These are phyloP conservation scores for Cerastis leucographa DNA, from an alignment of 2,888 invertebrate genomes.

Conservation along the genomic window DNA sequence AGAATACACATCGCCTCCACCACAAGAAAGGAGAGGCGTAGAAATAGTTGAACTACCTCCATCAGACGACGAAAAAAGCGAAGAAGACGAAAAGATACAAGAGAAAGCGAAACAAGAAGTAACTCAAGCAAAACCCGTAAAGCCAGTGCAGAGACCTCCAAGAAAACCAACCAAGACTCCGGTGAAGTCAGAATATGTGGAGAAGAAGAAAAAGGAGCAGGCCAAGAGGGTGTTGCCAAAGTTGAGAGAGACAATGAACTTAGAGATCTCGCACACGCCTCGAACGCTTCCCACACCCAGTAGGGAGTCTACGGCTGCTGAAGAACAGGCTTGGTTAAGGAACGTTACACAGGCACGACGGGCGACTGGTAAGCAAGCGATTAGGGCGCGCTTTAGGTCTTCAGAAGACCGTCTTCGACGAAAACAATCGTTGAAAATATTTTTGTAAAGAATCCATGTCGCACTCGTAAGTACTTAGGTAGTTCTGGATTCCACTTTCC, in stretches of 20 bases:
- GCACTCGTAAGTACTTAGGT: background rate
- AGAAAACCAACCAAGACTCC: constrained; percentile 68
- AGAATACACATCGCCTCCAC: constrained; percentile 6
- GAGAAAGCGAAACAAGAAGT: constrained; percentile 39
- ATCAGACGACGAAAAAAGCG: constrained; percentile 68
- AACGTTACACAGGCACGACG: constrained; percentile 94
- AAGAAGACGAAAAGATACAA: constrained; percentile 31
- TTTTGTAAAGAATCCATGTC: background rate
- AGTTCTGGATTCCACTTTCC: background rate
- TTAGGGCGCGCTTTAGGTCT: background rate
- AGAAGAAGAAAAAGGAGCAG: constrained; percentile 80
- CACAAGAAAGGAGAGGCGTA: constrained; percentile 65
- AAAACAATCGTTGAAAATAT: background rate
- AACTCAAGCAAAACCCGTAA: constrained; percentile 34
- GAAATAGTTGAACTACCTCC: constrained; percentile 75
- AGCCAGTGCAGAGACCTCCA: constrained; percentile 27
- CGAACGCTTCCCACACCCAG: constrained; percentile 95
- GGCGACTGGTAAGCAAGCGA: constrained; percentile 83
- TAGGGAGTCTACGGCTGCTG: constrained; percentile 92
- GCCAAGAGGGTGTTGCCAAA: constrained; percentile 87
- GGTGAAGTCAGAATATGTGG: constrained; percentile 82
- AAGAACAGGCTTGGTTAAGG: constrained; percentile 95
- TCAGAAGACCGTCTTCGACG: background rate
- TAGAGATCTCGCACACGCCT: constrained; percentile 93
- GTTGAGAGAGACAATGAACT: constrained; percentile 90